Evolutionary conservation across 1,140 invertebrate species (phyloP).

Genomic region (Epicauta chinensis): DNA sequence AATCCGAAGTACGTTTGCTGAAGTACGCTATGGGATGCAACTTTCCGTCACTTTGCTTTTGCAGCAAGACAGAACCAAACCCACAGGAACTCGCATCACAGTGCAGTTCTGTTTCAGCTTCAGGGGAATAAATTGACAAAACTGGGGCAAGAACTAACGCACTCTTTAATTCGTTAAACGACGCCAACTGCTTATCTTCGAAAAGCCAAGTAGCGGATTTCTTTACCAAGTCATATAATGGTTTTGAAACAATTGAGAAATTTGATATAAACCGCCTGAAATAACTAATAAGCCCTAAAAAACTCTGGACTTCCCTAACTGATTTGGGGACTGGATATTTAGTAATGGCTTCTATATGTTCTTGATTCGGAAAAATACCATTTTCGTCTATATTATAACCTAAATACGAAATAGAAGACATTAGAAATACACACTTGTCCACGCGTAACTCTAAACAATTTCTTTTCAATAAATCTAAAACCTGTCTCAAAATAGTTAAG

Average conservation of each 20-base stretch:
- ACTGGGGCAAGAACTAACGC: slow-evolving; percentile 2
- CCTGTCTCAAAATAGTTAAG: slow-evolving; percentile 12
- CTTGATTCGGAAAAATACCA: slow-evolving; percentile 9
- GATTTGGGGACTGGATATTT: slow-evolving; percentile 2
- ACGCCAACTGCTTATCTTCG: neutral
- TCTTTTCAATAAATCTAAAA: slow-evolving; percentile 12
- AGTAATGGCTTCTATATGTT: too few relatives aligned
- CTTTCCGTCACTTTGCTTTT: too few relatives aligned
- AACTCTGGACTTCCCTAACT: slow-evolving; percentile 17
- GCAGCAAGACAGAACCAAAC: slow-evolving; percentile 6
- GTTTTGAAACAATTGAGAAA: slow-evolving; percentile 20
- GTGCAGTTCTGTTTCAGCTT: slow-evolving; percentile 14
- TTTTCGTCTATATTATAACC: slow-evolving; percentile 21
- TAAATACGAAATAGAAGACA: slow-evolving; percentile 18
- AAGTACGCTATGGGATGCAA: slow-evolving; percentile 40
- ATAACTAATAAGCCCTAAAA: slow-evolving; percentile 19
- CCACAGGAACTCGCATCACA: slow-evolving; percentile 9
- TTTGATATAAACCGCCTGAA: slow-evolving; percentile 20
- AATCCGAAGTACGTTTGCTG: slow-evolving; percentile 32
- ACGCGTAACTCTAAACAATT: slow-evolving; percentile 21
- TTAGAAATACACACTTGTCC: slow-evolving; percentile 26
- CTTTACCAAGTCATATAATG: slow-evolving; percentile 18
- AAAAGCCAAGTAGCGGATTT: slow-evolving; percentile 11
- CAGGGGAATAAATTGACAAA: slow-evolving; percentile 14
- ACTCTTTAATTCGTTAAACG: neutral